Evolutionary conservation across 2,797 vertebrate species (phyloP), one percentile per base, ranked within the genome.

Genomic region (Hyperoplus lanceolatus): DNA sequence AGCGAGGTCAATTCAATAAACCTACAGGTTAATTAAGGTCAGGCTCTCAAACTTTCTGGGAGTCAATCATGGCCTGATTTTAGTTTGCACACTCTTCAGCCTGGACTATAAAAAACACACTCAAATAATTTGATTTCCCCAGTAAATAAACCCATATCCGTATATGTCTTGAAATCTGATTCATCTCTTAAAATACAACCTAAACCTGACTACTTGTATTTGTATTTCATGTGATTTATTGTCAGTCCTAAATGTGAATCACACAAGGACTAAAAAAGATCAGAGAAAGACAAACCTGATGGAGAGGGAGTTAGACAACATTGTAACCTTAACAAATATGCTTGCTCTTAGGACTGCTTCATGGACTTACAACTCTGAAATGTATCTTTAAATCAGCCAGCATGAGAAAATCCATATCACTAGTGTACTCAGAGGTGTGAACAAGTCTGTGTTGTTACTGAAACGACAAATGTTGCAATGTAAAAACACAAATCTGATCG

Each of bases 281-380:
- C 36, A 67, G n/a, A 45, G 41, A 74, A 64, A 61, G 36, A 66
- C 16, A 73, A 66, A 73, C 63, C 61, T n/a, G 54, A 69, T 4
- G 59, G 65, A 73, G 50, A 80, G 21, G 29, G 46, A 50, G 66
- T 36, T 9, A 16, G 65, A 65, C 50, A 55, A 50, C 70, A 56
- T 42, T 63, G 62, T 57, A 69, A 63, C 63, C 75, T 64, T 80
- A 46, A 87, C 70, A 75, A 81, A 85, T 75, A 56, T 48, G 56
- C 29, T 60, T 48, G 51, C 65, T 77, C 29, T 64, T 46, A 69
- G 58, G 41, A 75, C 58, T 45, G 36, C 13, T 36, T 58, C 63
- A 55, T 80, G 51, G 51, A 46, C 29, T 64, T 29, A 65, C 14
- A 41, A 41, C 43, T 61, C 64, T 39, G 42, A 75, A 80, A 75